phyloP scores from a whole-genome alignment of 2,113 vertebrate genomes.

The Microcebus ravelobensis region DNA sequence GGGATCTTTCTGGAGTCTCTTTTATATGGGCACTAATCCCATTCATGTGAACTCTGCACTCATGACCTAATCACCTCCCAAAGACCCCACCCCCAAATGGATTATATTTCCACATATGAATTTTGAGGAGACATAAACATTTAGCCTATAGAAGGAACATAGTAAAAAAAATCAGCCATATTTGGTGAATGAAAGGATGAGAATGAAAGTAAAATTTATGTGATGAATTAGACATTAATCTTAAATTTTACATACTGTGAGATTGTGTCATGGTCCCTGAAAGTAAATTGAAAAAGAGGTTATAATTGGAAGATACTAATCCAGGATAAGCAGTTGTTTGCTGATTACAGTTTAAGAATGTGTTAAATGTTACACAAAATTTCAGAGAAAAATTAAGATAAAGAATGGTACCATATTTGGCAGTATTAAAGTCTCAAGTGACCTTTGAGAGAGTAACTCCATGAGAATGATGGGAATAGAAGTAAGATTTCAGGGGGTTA shows the following conservation, averaged over 20 bases:
- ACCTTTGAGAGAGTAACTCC: not conserved
- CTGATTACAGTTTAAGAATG: not conserved
- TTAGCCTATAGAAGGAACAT: not conserved
- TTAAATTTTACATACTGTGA: not conserved
- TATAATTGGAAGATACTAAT: not conserved
- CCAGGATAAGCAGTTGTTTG: not conserved
- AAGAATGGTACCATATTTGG: not conserved
- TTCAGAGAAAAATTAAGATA: not conserved
- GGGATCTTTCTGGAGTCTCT: not conserved
- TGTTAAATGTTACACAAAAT: not conserved
- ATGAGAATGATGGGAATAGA: not conserved
- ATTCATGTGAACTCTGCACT: not conserved
- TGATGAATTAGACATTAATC: not conserved
- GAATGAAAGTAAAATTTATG: not conserved
- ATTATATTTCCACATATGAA: not conserved
- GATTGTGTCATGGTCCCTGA: not conserved
- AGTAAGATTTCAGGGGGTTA: not conserved
- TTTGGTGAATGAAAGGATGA: not conserved
- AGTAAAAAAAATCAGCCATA: not conserved
- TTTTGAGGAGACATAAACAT: not conserved
- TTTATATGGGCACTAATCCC: not conserved
- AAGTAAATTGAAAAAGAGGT: not conserved
- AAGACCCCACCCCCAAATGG: not conserved
- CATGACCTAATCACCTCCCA: not conserved
- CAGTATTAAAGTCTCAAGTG: not conserved